Evolutionary conservation across 92 coral and sea anemone species (phyloP).

Genomic region (Phenganax marumi): DNA sequence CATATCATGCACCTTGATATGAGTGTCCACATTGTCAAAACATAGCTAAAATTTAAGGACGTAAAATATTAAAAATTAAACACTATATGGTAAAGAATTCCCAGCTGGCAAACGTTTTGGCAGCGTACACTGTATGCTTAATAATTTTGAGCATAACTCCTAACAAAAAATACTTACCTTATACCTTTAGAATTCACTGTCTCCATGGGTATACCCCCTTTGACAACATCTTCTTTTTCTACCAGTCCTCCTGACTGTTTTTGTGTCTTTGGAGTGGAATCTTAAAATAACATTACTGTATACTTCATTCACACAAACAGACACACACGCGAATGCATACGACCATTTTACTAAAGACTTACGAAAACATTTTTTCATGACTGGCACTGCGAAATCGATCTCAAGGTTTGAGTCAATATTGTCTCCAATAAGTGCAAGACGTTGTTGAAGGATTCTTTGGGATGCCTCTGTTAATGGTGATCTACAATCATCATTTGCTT

Average conservation of each 20-base stretch:
- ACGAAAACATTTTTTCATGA: not conserved
- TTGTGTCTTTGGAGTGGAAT: no score
- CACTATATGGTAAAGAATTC: not conserved
- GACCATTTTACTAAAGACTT: not conserved
- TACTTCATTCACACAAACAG: no score
- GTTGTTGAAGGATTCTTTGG: not conserved
- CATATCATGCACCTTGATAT: not conserved
- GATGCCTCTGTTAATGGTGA: not conserved
- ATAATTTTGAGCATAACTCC: no score
- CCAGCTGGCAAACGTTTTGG: not conserved
- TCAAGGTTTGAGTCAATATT: slow-evolving; percentile 15
- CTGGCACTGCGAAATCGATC: slow-evolving; percentile 28
- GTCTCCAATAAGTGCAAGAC: slow-evolving; percentile 10
- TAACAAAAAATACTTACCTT: no score
- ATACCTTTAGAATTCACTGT: no score
- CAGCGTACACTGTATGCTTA: no score
- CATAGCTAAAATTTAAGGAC: slow-evolving; percentile 7
- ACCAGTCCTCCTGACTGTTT: no score
- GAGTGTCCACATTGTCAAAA: slow-evolving; percentile 6
- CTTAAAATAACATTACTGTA: no score
- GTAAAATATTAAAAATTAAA: not conserved
- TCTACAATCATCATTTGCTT: no score
- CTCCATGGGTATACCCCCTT: no score
- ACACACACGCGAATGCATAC: no score
- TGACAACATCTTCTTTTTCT: no score